Evolutionary conservation across 2,888 invertebrate species (phyloP).

Genomic region (Sminthurinus aureus): DNA sequence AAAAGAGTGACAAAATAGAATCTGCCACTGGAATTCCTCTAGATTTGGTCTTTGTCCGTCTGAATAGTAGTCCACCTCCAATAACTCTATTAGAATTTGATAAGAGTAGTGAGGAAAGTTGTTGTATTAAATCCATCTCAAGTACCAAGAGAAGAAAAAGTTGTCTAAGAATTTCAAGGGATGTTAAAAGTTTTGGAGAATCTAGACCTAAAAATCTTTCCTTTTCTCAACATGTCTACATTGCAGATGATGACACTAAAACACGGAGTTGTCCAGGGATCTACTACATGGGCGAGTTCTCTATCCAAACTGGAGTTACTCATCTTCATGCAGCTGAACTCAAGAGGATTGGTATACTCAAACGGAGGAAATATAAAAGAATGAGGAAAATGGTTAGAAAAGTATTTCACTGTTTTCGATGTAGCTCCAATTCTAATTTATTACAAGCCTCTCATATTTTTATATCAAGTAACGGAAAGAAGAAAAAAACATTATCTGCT

Average conservation of each 20-base stretch:
- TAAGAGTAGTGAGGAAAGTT: constrained; percentile 21
- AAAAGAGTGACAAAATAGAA: too few relatives aligned
- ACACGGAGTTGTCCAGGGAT: constrained; percentile 20
- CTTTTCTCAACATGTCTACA: constrained; percentile 25
- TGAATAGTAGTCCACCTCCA: not conserved
- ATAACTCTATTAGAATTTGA: not conserved
- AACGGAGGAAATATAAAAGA: not conserved
- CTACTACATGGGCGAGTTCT: constrained; percentile 17
- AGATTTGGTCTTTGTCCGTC: not conserved
- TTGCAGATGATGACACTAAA: not conserved
- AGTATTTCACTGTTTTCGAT: constrained; percentile 21
- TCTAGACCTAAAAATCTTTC: not conserved
- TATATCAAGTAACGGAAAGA: too few relatives aligned
- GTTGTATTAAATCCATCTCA: not conserved
- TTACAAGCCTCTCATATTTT: too few relatives aligned
- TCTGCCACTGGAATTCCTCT: not conserved
- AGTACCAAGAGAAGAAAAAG: constrained; percentile 17
- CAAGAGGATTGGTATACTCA: not conserved
- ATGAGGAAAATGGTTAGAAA: not conserved
- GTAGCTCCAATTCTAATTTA: not conserved
- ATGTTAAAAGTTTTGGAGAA: constrained; percentile 2
- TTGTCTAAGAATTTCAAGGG: constrained; percentile 9
- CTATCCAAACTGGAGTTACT: not conserved
- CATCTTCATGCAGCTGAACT: not conserved
- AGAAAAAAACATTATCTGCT: too few relatives aligned